phyloP scores from a whole-genome alignment of 2,888 invertebrate genomes.

The Alloplasta piceator region DNA sequence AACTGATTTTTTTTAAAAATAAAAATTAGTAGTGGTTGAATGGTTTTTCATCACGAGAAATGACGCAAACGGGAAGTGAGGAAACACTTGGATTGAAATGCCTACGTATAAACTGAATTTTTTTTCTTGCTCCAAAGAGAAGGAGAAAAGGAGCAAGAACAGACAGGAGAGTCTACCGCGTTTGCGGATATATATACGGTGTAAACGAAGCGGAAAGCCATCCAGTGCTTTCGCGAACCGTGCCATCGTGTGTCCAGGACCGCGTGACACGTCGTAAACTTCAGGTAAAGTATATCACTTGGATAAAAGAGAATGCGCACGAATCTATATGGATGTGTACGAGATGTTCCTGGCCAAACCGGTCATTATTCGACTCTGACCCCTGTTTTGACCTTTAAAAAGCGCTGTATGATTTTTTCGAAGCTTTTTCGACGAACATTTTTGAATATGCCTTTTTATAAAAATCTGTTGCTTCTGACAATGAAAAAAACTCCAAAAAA shows the following conservation, averaged over 20 bases:
- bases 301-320: conserved; percentile 42
- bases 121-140: neutral
- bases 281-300: conserved; percentile 56
- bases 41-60: no score
- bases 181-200: conserved; percentile 10
- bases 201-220: conserved; percentile 60
- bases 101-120: neutral
- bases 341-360: no score
- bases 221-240: conserved; percentile 37
- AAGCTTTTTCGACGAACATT: no score
- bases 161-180: neutral
- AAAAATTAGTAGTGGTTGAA: no score
- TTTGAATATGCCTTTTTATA: no score
- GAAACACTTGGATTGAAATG: neutral
- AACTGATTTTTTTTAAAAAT: no score
- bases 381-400: no score
- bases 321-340: no score
- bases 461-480: no score
- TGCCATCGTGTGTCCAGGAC: conserved; percentile 63
- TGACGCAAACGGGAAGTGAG: neutral
- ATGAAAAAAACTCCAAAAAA: no score
- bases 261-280: conserved; percentile 72
- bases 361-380: no score
- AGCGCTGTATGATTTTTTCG: no score
- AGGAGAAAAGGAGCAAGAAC: neutral